Evolutionary conservation across 1,140 invertebrate genomes (phyloP).

Genomic region (Eumaeus atala): DNA sequence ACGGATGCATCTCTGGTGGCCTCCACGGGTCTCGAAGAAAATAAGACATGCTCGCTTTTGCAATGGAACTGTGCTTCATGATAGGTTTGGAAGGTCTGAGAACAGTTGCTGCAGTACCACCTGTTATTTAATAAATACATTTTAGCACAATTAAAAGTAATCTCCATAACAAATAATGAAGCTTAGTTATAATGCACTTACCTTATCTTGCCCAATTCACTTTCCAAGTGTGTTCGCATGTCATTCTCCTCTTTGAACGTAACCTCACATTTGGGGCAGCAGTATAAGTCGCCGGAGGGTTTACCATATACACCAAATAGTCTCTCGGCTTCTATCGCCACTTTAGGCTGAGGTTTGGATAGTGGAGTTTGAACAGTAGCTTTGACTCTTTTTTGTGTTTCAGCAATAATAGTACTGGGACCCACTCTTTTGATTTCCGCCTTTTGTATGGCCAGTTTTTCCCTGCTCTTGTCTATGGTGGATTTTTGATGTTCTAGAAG

Average conservation of each 20-base stretch:
- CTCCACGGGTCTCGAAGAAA: conserved; percentile 36
- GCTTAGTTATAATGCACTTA: conserved; percentile 24
- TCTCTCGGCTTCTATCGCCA: conserved; percentile 30
- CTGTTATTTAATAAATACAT: conserved; percentile 24
- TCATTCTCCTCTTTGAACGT: conserved; percentile 32
- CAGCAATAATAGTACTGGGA: conserved; percentile 7
- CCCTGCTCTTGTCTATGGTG: conserved; percentile 38
- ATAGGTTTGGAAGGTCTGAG: conserved; percentile 42
- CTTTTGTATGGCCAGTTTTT: conserved; percentile 42
- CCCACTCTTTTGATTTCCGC: conserved; percentile 24
- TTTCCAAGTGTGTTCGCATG: conserved; percentile 51
- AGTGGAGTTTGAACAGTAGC: background rate
- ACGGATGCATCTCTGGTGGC: conserved; percentile 32
- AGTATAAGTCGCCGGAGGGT: conserved; percentile 29
- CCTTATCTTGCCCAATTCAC: conserved; percentile 56
- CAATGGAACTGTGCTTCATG: conserved; percentile 60
- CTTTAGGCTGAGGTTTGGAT: background rate
- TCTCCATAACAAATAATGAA: background rate
- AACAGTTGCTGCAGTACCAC: conserved; percentile 51
- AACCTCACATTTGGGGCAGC: conserved; percentile 47
- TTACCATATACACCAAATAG: conserved; percentile 45
- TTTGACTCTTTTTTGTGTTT: conserved; percentile 3
- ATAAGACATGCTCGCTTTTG: conserved; percentile 31
- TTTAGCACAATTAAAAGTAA: background rate
- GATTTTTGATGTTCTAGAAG: conserved; percentile 40